Evolutionary conservation across 2,888 invertebrate genomes (phyloP).

Genomic region (Pyrgus malvae): DNA sequence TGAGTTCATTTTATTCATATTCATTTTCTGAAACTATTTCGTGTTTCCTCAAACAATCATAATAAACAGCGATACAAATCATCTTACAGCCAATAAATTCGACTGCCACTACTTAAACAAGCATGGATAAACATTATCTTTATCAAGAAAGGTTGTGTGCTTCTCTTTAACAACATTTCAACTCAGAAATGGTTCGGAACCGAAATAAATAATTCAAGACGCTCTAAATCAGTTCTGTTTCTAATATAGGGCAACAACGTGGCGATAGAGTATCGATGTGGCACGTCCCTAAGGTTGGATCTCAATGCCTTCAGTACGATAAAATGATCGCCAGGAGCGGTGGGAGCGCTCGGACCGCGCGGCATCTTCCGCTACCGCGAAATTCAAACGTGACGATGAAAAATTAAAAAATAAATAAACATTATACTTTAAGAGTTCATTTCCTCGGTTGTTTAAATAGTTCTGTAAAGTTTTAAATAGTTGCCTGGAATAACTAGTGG

Average conservation of each 20-base stretch:
- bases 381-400: conserved; percentile 9
- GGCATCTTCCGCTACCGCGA: neutral
- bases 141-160: no score
- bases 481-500: neutral
- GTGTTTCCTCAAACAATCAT: no score
- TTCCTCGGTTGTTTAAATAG: neutral
- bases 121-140: no score
- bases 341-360: neutral
- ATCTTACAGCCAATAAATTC: no score
- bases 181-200: neutral
- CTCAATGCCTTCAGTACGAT: conserved; percentile 17
- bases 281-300: conserved; percentile 9
- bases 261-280: conserved; percentile 3
- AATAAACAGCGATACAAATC: no score
- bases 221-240: neutral
- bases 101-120: no score
- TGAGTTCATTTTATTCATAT: no score
- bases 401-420: neutral
- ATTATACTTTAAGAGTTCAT: neutral
- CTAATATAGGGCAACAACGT: neutral
- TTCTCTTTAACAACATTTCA: no score
- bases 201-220: neutral
- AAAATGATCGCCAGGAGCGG: conserved; percentile 15
- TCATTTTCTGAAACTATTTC: no score
- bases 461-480: neutral